A percentile compares a stretch with the other conserved stretches of the same genome.
These are phyloP conservation scores for Sthenelais limicola DNA, from an alignment of 2,888 invertebrate genomes.

Conservation along the genomic window DNA sequence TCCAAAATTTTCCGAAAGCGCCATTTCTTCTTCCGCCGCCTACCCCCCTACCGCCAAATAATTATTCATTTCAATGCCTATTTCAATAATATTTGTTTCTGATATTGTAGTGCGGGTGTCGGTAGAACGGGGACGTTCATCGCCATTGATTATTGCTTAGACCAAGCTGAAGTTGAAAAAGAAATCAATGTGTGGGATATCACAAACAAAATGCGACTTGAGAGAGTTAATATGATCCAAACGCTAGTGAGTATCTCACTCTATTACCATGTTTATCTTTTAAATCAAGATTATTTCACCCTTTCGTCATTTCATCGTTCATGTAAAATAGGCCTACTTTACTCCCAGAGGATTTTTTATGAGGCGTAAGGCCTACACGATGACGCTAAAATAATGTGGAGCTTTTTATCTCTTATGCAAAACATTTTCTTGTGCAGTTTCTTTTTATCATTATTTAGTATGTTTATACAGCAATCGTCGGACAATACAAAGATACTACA, in stretches of 20 bases:
- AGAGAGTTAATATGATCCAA: constrained; percentile 34
- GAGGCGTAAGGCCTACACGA: neutral
- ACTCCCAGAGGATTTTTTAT: no score
- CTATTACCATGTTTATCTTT: neutral
- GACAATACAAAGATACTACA: no score
- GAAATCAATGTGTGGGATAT: constrained; percentile 5
- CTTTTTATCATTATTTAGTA: no score
- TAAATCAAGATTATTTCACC: neutral
- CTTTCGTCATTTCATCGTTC: neutral
- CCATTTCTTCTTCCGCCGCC: no score
- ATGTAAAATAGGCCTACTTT: neutral
- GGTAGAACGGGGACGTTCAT: constrained; percentile 42
- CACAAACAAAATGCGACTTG: constrained; percentile 3
- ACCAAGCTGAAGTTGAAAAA: constrained; percentile 29
- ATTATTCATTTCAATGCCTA: no score
- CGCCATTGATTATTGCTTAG: constrained; percentile 28
- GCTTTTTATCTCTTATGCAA: no score
- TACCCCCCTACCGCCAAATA: no score
- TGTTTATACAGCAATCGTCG: no score
- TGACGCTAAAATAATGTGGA: neutral
- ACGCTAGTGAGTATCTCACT: constrained; percentile 30
- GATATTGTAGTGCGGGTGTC: constrained; percentile 38
- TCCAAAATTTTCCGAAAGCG: no score
- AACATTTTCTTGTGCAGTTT: no score
- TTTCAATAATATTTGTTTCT: no score